Evolutionary conservation across 1,140 invertebrate species (phyloP).

Genomic region (Zaprionus camerounensis): DNA sequence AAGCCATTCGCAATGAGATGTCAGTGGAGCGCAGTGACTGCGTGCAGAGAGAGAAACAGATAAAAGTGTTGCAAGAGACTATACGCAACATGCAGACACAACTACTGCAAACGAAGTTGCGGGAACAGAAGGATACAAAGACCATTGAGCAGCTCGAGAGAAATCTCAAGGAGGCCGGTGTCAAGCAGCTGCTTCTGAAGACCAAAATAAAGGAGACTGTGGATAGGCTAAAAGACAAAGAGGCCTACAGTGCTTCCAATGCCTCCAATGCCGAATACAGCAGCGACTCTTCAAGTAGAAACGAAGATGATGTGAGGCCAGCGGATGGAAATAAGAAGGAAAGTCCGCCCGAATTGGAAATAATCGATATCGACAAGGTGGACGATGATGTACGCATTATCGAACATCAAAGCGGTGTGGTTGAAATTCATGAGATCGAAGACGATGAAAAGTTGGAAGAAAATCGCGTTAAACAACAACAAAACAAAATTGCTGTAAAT

Average conservation of each 20-base stretch:
- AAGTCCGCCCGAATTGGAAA: slow-evolving; percentile 46
- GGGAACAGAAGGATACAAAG: slow-evolving; percentile 87
- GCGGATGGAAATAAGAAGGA: slow-evolving; percentile 12
- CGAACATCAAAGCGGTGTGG: slow-evolving; percentile 84
- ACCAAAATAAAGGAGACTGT: slow-evolving; percentile 74
- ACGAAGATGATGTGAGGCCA: slow-evolving; percentile 19
- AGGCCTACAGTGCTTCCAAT: slow-evolving; percentile 45
- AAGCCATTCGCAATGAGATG: slow-evolving; percentile 97
- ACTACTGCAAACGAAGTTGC: slow-evolving; percentile 87
- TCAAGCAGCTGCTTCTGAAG: slow-evolving; percentile 72
- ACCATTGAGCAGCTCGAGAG: slow-evolving; percentile 87
- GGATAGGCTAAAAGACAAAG: slow-evolving; percentile 65
- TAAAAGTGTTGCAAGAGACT: slow-evolving; percentile 88
- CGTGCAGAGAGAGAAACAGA: slow-evolving; percentile 84
- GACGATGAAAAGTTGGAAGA: slow-evolving; percentile 70
- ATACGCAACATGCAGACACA: slow-evolving; percentile 92
- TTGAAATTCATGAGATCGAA: slow-evolving; percentile 85
- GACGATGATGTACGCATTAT: slow-evolving; percentile 80
- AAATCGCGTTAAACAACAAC: background rate
- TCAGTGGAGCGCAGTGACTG: slow-evolving; percentile 88
- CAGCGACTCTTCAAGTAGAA: slow-evolving; percentile 48
- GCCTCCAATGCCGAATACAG: slow-evolving; percentile 63
- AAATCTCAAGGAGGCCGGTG: slow-evolving; percentile 85
- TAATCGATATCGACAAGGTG: slow-evolving; percentile 77
- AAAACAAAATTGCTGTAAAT: background rate